A percentile compares a stretch with the other conserved stretches of the same genome.
Conservation (phyloP, 2,888 invertebrate genomes). For the Dolomedes plantarius region DNA sequence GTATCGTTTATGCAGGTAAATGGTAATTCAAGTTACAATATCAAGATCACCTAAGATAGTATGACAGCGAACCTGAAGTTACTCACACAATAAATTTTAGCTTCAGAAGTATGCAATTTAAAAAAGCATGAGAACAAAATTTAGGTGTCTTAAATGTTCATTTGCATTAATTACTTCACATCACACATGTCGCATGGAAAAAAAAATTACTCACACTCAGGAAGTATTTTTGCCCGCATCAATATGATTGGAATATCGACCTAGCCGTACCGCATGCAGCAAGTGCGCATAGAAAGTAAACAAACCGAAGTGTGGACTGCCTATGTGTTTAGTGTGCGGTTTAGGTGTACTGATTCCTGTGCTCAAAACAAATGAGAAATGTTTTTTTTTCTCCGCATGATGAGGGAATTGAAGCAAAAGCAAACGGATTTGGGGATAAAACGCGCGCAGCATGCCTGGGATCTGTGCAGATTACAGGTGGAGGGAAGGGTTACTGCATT, state of each 20-base stretch:
- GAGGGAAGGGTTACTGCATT: constrained; percentile 35
- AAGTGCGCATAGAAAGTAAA: constrained; percentile 1
- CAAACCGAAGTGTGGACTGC: neutral
- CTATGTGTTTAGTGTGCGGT: neutral
- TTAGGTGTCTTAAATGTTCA: too few relatives aligned
- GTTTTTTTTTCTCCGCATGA: neutral
- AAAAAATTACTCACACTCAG: too few relatives aligned
- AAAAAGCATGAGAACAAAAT: too few relatives aligned
- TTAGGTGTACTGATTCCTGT: neutral
- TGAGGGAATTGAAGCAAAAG: neutral
- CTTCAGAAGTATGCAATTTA: too few relatives aligned
- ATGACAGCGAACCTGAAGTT: too few relatives aligned
- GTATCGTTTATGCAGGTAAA: too few relatives aligned
- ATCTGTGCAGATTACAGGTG: constrained; percentile 59
- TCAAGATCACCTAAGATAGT: too few relatives aligned
- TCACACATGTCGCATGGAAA: too few relatives aligned
- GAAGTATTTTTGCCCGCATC: neutral
- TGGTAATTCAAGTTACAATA: too few relatives aligned
- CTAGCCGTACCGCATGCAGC: neutral
- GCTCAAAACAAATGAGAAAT: neutral
- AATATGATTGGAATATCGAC: neutral
- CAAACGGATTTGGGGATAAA: constrained; percentile 4
- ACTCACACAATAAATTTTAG: too few relatives aligned
- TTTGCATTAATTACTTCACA: too few relatives aligned
- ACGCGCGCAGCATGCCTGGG: constrained; percentile 41